Conservation (phyloP, 2,113 vertebrate genomes). For the Columbina picui region DNA sequence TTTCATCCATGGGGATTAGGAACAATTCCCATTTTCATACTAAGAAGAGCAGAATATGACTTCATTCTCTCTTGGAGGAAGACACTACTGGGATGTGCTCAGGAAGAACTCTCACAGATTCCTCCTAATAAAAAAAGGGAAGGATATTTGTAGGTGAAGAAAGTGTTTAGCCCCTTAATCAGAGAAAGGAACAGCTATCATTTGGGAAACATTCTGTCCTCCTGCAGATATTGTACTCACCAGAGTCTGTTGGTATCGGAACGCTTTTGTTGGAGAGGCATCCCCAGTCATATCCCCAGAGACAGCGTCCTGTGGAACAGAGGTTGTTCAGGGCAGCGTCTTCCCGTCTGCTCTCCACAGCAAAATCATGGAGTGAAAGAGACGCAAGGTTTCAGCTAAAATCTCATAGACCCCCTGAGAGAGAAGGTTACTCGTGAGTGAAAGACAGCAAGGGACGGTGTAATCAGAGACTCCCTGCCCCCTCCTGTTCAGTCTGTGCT, state of each 20-base stretch:
- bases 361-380: conserved; percentile 13
- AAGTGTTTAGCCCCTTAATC: neutral
- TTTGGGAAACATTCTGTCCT: neutral
- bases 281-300: conserved; percentile 83
- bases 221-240: conserved; percentile 69
- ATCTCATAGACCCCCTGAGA: conserved; percentile 35
- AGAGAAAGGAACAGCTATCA: neutral
- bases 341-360: neutral
- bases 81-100: neutral
- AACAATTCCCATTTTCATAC: neutral
- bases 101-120: neutral
- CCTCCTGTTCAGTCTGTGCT: conserved; percentile 52
- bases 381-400: neutral
- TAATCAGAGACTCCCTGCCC: conserved; percentile 70
- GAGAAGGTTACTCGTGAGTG: conserved; percentile 38
- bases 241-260: conserved; percentile 88
- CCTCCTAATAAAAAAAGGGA: neutral
- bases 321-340: neutral
- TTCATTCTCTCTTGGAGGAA: neutral
- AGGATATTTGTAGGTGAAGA: neutral
- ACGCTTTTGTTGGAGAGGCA: conserved; percentile 84
- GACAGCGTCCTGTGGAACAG: neutral
- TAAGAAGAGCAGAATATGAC: neutral
- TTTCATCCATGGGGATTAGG: neutral
- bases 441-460: conserved; percentile 16